phyloP scores from a whole-genome alignment of 2,888 invertebrate species.

The Ectropis crepuscularia region DNA sequence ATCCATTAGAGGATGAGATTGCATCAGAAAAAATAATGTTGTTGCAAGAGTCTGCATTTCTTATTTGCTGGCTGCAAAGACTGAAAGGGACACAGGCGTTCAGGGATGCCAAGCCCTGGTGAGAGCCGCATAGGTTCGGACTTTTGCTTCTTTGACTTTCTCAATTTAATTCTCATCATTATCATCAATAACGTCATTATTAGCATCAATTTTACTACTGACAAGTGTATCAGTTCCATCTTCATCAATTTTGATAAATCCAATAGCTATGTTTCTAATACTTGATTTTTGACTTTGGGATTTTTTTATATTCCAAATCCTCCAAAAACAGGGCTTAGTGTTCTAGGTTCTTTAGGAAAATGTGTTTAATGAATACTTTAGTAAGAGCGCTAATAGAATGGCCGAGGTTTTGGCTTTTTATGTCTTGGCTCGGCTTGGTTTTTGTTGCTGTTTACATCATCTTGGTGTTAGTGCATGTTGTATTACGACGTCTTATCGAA shows the following conservation, averaged over 20 bases:
- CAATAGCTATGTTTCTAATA: slow-evolving; percentile 37
- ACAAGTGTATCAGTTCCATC: slow-evolving; percentile 30
- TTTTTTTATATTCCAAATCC: slow-evolving; percentile 66
- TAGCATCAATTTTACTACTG: slow-evolving; percentile 40
- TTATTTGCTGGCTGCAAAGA: slow-evolving; percentile 84
- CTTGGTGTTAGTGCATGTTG: slow-evolving; percentile 72
- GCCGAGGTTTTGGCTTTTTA: slow-evolving; percentile 75
- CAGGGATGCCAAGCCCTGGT: slow-evolving; percentile 85
- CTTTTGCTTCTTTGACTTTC: slow-evolving; percentile 78
- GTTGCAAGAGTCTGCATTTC: slow-evolving; percentile 83
- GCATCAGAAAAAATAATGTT: slow-evolving; percentile 72
- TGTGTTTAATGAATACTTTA: slow-evolving; percentile 56
- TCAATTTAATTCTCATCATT: slow-evolving; percentile 60
- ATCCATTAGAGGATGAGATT: slow-evolving; percentile 60
- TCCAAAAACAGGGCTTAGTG: slow-evolving; percentile 79
- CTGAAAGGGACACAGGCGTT: slow-evolving; percentile 84
- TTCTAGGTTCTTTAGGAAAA: slow-evolving; percentile 54
- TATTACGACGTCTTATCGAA: slow-evolving; percentile 3
- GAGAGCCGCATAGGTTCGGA: slow-evolving; percentile 84
- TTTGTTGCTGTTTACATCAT: slow-evolving; percentile 66
- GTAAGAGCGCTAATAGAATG: slow-evolving; percentile 69
- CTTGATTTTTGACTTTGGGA: slow-evolving; percentile 44
- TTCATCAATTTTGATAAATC: slow-evolving; percentile 43
- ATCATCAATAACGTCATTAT: slow-evolving; percentile 51
- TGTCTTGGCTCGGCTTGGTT: slow-evolving; percentile 80